These are phyloP conservation scores for Rhingia rostrata DNA, from an alignment of 2,888 invertebrate genomes.

Conservation along the genomic window DNA sequence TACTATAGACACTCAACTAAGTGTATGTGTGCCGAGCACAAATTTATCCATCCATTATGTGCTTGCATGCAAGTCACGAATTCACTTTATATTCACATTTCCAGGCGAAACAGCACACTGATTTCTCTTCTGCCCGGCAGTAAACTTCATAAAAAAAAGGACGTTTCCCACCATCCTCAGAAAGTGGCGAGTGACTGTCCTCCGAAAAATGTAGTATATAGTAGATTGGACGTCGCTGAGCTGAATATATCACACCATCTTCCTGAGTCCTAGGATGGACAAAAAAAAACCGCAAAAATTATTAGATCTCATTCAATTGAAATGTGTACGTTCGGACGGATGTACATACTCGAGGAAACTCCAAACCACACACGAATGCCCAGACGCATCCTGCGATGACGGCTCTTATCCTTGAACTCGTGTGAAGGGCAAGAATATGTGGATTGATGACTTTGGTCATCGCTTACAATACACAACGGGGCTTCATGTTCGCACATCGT, in stretches of 20 bases:
- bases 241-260: conserved; percentile 44
- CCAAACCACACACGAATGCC: conserved; percentile 19
- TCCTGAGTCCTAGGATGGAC: conserved; percentile 25
- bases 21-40: conserved; percentile 10
- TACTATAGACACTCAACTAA: not conserved
- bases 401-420: conserved; percentile 52
- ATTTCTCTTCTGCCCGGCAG: conserved; percentile 68
- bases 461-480: conserved; percentile 26
- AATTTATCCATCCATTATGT: conserved; percentile 67
- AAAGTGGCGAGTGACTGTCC: conserved; percentile 2
- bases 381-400: conserved; percentile 5
- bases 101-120: conserved; percentile 63
- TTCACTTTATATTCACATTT: conserved; percentile 75
- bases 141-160: conserved; percentile 67
- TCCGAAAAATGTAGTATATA: not conserved
- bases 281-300: conserved; percentile 63
- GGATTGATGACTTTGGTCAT: conserved; percentile 48
- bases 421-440: conserved; percentile 25
- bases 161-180: conserved; percentile 36
- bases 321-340: conserved; percentile 1
- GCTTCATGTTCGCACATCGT: conserved; percentile 18
- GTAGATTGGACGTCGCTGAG: conserved; percentile 20
- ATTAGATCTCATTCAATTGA: conserved; percentile 59
- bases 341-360: conserved; percentile 1
- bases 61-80: conserved; percentile 74